Conservation (phyloP, 2,888 invertebrate species). For the Chrysodeixis includens region DNA sequence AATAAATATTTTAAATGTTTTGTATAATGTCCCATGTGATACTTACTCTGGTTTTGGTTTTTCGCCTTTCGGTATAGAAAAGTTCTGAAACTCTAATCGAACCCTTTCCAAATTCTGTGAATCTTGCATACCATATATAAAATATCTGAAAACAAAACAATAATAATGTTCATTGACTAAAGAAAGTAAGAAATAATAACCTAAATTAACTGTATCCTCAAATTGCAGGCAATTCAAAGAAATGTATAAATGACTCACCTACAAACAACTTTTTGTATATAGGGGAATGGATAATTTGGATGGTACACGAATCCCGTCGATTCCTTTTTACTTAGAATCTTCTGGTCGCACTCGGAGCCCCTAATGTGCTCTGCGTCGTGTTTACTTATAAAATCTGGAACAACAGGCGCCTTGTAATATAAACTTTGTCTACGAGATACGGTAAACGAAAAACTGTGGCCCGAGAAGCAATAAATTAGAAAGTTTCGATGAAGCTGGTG, state of each 20-base stretch:
- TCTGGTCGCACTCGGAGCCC: constrained; percentile 99
- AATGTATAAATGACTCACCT: constrained; percentile 85
- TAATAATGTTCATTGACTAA: not conserved
- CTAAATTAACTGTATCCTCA: no score
- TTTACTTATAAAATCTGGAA: constrained; percentile 96
- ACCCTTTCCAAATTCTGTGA: constrained; percentile 98
- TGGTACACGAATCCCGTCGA: constrained; percentile 97
- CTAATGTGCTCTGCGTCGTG: constrained; percentile 98
- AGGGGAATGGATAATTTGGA: constrained; percentile 98
- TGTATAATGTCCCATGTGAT: no score
- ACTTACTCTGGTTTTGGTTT: constrained; percentile 94
- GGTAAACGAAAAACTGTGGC: constrained; percentile 21
- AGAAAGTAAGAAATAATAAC: not conserved
- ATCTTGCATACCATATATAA: constrained; percentile 99
- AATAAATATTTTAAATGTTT: no score
- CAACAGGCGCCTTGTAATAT: constrained; percentile 30
- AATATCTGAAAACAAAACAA: constrained; percentile 91
- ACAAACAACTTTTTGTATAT: constrained; percentile 98
- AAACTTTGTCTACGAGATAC: constrained; percentile 33
- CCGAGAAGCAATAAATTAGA: constrained; percentile 33
- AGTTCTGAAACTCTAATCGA: constrained; percentile 95
- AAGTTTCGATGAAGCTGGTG: constrained; percentile 30
- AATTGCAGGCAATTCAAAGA: no score
- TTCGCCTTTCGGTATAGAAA: constrained; percentile 96
- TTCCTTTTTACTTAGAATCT: constrained; percentile 97